Base-by-base conservation (phyloP, 2,888 invertebrate species). In the Acleris holmiana region DNA sequence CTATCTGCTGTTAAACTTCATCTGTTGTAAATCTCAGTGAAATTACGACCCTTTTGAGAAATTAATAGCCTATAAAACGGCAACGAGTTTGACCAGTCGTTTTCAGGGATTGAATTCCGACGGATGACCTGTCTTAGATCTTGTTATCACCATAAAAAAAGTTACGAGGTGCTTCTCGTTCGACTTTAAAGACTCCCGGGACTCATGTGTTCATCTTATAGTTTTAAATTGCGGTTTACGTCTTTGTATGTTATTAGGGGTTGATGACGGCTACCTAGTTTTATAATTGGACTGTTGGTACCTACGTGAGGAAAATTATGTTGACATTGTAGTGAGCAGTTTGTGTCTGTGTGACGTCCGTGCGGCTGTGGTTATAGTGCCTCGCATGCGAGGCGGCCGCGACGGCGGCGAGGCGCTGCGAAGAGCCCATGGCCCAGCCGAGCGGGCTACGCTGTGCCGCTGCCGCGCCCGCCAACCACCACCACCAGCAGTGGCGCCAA, bases 221-320 rank as follows among this genome's bases (percentile, higher is more conserved):
- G 55, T 55, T 65, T 65, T 60, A 65, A 65, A 60, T 60, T 50
- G 49, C 49, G 41, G 15, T 49, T 60, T 46, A 60, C 44, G 48
- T 23, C 56, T 19, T 18, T 44, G n/a, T 59, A 47, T 41, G 56
- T 57, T 63, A 58, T 59, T 49, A 49, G 44, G 21, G 10, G 23
- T 59, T 55, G 49, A 49, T 35, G 41, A 41, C 47, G 35, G 13
- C 35, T 35, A 35, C 13, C 35, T 35, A 35, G 17, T n/a, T 17
- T 44, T 44, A 44, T 44, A 44, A 44, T 17, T 13, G 3, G 10
- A 35, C 35, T 35, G 35, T 35, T 35, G 13, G 61, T 64, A 92
- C 95, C 93, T 85, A 96, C 96, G 96, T 96, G 88, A 96, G 95
- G 73, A 97, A 94, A 75, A 96, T 93, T 72, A 96, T 93, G 87